A percentile compares a stretch with the other conserved stretches of the same genome.
phyloP scores from a whole-genome alignment of 2,113 vertebrate genomes.

The Toxostoma redivivum region DNA sequence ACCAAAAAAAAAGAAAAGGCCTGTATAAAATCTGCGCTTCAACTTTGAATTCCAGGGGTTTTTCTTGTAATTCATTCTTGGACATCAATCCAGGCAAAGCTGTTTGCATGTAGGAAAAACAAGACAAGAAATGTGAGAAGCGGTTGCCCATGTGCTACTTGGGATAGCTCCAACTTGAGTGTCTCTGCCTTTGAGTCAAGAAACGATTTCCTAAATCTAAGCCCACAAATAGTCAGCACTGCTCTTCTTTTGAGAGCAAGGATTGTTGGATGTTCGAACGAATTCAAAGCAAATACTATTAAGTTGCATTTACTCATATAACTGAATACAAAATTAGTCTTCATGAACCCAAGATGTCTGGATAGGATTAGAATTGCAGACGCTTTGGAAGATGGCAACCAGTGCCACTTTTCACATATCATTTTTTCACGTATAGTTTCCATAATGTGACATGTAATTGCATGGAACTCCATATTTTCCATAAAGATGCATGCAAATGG shows the following conservation, averaged over 20 bases:
- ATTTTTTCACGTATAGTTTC: neutral
- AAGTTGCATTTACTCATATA: neutral
- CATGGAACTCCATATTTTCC: neutral
- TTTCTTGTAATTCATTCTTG: neutral
- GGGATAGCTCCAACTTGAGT: neutral
- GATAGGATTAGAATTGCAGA: neutral
- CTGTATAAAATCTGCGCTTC: neutral
- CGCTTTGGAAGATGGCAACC: neutral
- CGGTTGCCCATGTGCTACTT: neutral
- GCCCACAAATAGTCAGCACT: neutral
- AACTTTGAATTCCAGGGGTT: neutral
- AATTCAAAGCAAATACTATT: neutral
- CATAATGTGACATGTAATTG: neutral
- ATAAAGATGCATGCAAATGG: conserved; percentile 20
- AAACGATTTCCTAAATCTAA: neutral
- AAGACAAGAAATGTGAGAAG: neutral
- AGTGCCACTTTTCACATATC: neutral
- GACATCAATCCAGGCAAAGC: neutral
- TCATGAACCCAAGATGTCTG: neutral
- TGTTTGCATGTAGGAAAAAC: neutral
- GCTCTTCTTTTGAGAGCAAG: neutral
- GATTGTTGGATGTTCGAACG: neutral
- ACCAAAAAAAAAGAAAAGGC: neutral
- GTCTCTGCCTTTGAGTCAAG: neutral
- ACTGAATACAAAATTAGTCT: neutral